These are phyloP conservation scores for Poicephalus gulielmi DNA, from an alignment of 2,113 vertebrate species.

Conservation along the genomic window DNA sequence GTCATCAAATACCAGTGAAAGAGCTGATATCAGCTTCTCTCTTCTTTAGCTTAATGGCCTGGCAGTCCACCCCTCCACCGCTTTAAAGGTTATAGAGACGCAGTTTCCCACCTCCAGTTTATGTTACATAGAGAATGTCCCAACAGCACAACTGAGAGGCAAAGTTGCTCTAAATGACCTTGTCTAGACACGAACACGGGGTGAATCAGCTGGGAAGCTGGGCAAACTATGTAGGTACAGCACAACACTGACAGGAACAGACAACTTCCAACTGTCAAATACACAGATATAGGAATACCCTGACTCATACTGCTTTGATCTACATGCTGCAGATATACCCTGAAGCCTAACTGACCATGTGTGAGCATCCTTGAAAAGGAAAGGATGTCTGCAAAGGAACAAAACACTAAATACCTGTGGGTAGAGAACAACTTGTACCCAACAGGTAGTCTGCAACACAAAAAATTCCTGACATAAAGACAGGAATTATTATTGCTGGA, in stretches of 20 bases:
- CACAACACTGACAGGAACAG: neutral
- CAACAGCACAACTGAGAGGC: neutral
- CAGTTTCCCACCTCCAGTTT: neutral
- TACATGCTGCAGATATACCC: fast-evolving
- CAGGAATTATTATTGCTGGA: neutral
- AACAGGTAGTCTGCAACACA: neutral
- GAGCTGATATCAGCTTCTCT: neutral
- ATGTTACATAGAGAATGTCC: neutral
- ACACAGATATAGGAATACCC: neutral
- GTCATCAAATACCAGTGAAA: neutral
- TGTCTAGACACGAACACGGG: neutral
- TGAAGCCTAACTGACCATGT: neutral
- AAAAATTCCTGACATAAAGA: neutral
- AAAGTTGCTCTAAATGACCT: neutral
- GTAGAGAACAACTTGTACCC: neutral
- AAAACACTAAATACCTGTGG: neutral
- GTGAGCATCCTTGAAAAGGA: neutral
- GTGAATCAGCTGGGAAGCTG: neutral
- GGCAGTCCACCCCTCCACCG: neutral
- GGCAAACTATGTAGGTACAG: neutral
- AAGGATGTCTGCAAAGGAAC: neutral
- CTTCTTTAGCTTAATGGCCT: neutral
- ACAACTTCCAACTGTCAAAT: neutral
- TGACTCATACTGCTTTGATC: neutral
- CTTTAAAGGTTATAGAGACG: neutral